Conservation (phyloP, 2,888 invertebrate species). For the Branchipolynoe longqiensis region DNA sequence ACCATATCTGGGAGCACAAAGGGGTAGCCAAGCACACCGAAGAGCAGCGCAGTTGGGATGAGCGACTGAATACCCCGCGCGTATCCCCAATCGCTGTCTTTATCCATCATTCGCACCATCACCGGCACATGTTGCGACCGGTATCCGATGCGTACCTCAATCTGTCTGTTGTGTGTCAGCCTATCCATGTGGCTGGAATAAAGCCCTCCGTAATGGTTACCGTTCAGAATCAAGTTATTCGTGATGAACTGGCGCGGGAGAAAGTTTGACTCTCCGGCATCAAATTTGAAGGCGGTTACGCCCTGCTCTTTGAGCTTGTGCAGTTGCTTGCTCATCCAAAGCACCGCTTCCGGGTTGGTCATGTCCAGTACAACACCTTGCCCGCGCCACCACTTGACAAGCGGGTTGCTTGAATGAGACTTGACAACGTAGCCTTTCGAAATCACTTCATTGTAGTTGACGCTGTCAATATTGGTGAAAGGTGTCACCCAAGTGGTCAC, state of each 20-base stretch:
- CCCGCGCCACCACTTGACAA: constrained; percentile 89
- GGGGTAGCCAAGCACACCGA: constrained; percentile 85
- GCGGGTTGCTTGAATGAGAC: background rate
- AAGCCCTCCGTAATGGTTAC: constrained; percentile 71
- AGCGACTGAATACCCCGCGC: constrained; percentile 89
- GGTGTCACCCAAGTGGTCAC: constrained; percentile 87
- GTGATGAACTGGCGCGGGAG: constrained; percentile 69
- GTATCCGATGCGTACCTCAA: constrained; percentile 93
- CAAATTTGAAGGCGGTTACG: constrained; percentile 93
- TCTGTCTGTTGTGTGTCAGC: constrained; percentile 82
- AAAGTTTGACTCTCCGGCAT: constrained; percentile 84
- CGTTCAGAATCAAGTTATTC: constrained; percentile 66
- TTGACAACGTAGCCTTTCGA: background rate
- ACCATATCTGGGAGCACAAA: constrained; percentile 96
- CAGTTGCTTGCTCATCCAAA: constrained; percentile 88
- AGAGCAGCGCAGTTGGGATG: constrained; percentile 88
- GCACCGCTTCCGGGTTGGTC: constrained; percentile 90
- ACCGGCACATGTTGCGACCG: constrained; percentile 91
- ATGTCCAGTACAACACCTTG: constrained; percentile 89
- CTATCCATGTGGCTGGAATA: constrained; percentile 71
- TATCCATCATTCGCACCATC: constrained; percentile 89
- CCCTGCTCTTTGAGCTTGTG: constrained; percentile 86
- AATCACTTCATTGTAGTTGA: constrained; percentile 87
- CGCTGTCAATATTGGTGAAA: constrained; percentile 88
- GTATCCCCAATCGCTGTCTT: constrained; percentile 92